Evolutionary conservation across 1,140 invertebrate genomes (phyloP), one percentile per base, ranked within the genome.

Genomic region (Plectrocnemia conspersa): DNA sequence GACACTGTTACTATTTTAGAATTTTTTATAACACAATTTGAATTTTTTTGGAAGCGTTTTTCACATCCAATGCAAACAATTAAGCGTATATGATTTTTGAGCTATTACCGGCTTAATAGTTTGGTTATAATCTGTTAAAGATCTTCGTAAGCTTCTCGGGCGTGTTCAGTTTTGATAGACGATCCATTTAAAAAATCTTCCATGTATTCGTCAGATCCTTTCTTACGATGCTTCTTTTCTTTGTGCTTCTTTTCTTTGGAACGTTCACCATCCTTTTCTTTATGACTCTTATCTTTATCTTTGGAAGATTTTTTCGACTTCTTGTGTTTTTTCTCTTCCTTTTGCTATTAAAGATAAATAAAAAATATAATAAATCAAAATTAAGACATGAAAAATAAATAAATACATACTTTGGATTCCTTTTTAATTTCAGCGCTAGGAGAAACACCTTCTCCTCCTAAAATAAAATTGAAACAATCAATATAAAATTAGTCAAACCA

Each of bases 191-290:
- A 40, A 29, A 62, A 62, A 18, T 62, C 56, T 21, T 58, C 60
- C 15, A 62, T 36, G 38, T 47, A 44, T 10, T 53, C 53, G 16
- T 58, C 53, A 22, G 52, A 42, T 15, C 71, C 73, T 54, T 70
- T 75, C 33, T 69, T 69, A 48, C 69, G 72, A 19, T 69, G 64
- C 61, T 74, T 76, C 42, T 70, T 75, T 35, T 75, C 73, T 61
- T 70, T 74, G 0, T 68, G 67, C 56, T 69, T 72, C 3, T 72
- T 71, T 11, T 62, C 66, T 29, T 64, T 64, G 32, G 74, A 72
- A 13, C 48, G 58, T 10, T 42, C 42, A 29, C 53, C 58, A n/a
- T 50, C 29, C 11, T 33, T 36, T 1, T 47, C 42, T n/a, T n/a
- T n/a, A n/a, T 7, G 5, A 22, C 66, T 66, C 58, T 66, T 68